These are phyloP conservation scores for Apamea crenata DNA, from an alignment of 2,888 invertebrate species.

Conservation along the genomic window DNA sequence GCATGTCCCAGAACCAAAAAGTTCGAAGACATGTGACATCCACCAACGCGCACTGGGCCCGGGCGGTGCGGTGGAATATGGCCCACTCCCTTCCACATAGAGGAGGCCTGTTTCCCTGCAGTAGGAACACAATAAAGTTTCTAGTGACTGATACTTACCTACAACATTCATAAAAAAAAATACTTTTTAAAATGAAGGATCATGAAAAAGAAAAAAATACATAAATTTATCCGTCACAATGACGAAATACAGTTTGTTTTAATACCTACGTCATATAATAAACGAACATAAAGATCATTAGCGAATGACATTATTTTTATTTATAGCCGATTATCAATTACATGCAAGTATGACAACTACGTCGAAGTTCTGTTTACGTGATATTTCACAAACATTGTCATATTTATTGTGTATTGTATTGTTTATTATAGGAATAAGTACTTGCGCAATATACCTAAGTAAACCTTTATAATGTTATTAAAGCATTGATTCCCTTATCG, in stretches of 20 bases:
- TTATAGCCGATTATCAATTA: conserved; percentile 30
- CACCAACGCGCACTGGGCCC: no score
- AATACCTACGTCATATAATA: conserved; percentile 4
- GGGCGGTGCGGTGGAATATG: no score
- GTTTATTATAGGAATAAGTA: conserved; percentile 42
- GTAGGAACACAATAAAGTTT: background rate
- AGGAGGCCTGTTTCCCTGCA: no score
- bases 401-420: conserved; percentile 42
- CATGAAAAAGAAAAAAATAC: background rate
- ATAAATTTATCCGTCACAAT: background rate
- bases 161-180: no score
- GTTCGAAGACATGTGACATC: no score
- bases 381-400: conserved; percentile 47
- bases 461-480: conserved; percentile 45
- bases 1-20: background rate
- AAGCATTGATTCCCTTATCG: conserved; percentile 50
- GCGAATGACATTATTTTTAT: conserved; percentile 28
- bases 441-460: conserved; percentile 50
- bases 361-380: conserved; percentile 44
- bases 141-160: background rate
- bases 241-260: background rate
- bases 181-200: background rate
- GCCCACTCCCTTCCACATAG: no score
- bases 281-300: conserved; percentile 14
- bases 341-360: conserved; percentile 38